Base-by-base conservation (phyloP, 2,797 vertebrate species). In the Pseudochirops corinnae region DNA sequence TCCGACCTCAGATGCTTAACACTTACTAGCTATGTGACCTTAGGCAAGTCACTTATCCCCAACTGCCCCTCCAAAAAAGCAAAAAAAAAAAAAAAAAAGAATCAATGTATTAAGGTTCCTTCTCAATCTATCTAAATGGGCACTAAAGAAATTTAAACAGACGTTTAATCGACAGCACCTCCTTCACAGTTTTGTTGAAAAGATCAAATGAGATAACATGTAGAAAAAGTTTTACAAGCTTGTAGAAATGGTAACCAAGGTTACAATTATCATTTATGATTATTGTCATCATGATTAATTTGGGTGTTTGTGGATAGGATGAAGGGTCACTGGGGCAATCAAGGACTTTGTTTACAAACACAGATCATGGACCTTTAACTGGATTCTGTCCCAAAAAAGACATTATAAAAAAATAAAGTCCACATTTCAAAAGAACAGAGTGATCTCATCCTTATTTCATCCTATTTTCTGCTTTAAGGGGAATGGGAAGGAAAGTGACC, bases 401-500 rank as follows among this genome's bases (percentile, higher is more conserved):
- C 21, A 87, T 46, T 82, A 82, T 46, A 24, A 55, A 87, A 67
- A 87, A 87, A 87, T 46, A 87, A 50, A 21, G 74, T 46, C 39
- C 0, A 4, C 12, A 7, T 87, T 87, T 87, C 74, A 50, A 50
- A 87, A 94, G 97, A 98, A 96, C 33, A 92, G 55, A 97, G 91
- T 92, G 92, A 92, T 92, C n/a, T 3, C 29, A 53, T 96, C 28
- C 39, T 28, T 56, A 13, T 13, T 92, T 14, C 13, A 96, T 93
- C 92, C 92, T 94, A 57, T 33, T 96, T 29, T 95, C 74, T 67
- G n/a, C 3, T 90, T 26, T 93, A 56, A 95, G 60, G 3, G 74
- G 92, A 21, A 93, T 67, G 74, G 31, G 33, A 57, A 28, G n/a
- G 2, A 55, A 55, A 91, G 28, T 53, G 50, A 55, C 24, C 21